Evolutionary conservation across 1,140 invertebrate genomes (phyloP).

Genomic region (Argopecten irradians): DNA sequence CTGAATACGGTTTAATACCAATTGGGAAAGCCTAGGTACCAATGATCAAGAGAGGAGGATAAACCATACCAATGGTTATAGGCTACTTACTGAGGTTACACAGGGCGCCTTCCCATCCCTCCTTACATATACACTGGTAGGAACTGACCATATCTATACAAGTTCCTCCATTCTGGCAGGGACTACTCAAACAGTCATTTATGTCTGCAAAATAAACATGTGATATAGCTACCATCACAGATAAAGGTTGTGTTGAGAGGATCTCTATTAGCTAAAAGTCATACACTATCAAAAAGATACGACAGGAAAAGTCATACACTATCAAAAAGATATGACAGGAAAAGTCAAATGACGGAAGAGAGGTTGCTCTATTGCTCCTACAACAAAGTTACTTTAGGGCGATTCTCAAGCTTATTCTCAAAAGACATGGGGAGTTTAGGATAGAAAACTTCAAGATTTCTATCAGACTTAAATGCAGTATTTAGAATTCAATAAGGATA

Average conservation of each 20-base stretch:
- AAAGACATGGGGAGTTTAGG: not conserved
- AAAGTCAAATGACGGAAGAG: not conserved
- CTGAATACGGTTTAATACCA: not conserved
- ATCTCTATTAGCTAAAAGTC: not conserved
- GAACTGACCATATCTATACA: conserved; percentile 74
- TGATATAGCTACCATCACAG: not conserved
- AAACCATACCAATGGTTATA: not conserved
- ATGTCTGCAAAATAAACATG: conserved; percentile 65
- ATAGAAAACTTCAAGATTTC: too few species aligned
- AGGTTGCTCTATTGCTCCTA: too few species aligned
- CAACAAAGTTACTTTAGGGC: too few species aligned
- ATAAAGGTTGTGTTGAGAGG: not conserved
- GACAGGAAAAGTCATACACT: too few species aligned
- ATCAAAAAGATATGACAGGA: too few species aligned
- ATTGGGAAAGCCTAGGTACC: not conserved
- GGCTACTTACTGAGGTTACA: conserved; percentile 77
- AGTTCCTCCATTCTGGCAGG: conserved; percentile 95
- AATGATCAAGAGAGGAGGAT: not conserved
- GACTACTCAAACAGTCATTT: conserved; percentile 89
- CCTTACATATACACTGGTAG: conserved; percentile 79
- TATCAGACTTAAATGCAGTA: too few species aligned
- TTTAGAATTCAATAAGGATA: too few species aligned
- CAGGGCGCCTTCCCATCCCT: conserved; percentile 79
- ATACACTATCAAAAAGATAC: not conserved
- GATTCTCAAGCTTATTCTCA: not conserved